A percentile compares a stretch with the other conserved stretches of the same genome.
Evolutionary conservation across 2,888 invertebrate genomes (phyloP).

Genomic region (Deilephila porcellus): DNA sequence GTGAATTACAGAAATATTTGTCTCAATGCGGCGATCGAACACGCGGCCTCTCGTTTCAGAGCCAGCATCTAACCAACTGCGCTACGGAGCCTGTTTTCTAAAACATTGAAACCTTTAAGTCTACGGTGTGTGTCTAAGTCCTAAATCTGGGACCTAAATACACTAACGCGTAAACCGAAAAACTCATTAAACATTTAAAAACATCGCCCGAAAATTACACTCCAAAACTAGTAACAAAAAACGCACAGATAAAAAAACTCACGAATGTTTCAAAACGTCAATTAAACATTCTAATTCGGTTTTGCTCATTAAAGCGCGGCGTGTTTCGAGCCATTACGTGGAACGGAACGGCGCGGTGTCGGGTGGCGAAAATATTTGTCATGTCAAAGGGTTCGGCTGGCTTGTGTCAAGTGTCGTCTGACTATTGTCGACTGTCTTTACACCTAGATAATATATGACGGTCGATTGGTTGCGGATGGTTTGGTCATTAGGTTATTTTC

Average conservation of each 20-base stretch:
- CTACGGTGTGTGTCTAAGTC: no score
- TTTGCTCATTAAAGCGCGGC: slow-evolving; percentile 63
- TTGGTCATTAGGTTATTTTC: background rate
- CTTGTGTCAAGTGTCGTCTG: slow-evolving; percentile 29
- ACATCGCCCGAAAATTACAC: background rate
- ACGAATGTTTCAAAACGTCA: slow-evolving; percentile 43
- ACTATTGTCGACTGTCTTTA: slow-evolving; percentile 4
- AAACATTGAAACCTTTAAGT: no score
- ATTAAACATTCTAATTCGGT: slow-evolving; percentile 65
- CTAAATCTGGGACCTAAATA: no score
- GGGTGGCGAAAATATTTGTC: slow-evolving; percentile 74
- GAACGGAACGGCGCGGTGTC: slow-evolving; percentile 60
- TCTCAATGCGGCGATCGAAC: no score
- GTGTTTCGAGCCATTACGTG: slow-evolving; percentile 47
- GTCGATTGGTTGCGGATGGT: background rate
- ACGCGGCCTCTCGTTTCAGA: no score
- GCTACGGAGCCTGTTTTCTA: no score
- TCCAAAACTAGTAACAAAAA: background rate
- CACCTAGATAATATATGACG: background rate
- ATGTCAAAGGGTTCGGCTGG: slow-evolving; percentile 67
- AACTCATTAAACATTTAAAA: background rate
- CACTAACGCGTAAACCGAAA: no score
- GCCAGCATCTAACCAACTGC: no score
- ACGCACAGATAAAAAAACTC: slow-evolving; percentile 25
- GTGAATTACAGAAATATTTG: no score